phyloP scores from a whole-genome alignment of 1,140 invertebrate genomes.

The Monochamus saltuarius region DNA sequence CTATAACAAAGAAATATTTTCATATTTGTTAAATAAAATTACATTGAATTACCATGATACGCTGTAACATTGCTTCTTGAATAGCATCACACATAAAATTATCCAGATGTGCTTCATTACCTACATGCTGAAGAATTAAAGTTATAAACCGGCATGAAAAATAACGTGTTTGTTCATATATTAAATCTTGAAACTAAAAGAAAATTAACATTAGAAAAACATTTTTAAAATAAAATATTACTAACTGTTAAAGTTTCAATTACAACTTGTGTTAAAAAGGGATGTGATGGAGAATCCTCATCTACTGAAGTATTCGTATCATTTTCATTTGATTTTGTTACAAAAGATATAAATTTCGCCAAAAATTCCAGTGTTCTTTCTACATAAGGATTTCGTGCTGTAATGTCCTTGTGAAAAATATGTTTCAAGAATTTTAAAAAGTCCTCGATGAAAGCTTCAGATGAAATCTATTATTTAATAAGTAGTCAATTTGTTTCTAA shows the following conservation, averaged over 20 bases:
- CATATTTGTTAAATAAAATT: conserved; percentile 8
- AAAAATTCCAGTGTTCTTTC: conserved; percentile 28
- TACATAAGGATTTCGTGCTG: conserved; percentile 20
- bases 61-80: conserved; percentile 61
- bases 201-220: conserved; percentile 10
- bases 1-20: conserved; percentile 44
- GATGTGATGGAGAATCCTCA: conserved; percentile 8
- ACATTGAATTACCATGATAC: conserved; percentile 23
- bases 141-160: conserved; percentile 64
- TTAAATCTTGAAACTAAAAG: conserved; percentile 50
- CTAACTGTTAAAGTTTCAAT: conserved; percentile 22
- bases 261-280: conserved; percentile 29
- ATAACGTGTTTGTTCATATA: conserved; percentile 56
- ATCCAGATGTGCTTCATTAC: conserved; percentile 63
- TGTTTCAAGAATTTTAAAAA: conserved; percentile 6
- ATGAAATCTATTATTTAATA: conserved; percentile 4
- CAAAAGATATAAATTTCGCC: conserved; percentile 25
- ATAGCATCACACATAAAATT: conserved; percentile 63
- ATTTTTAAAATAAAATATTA: background rate
- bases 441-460: conserved; percentile 5
- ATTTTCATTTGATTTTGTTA: conserved; percentile 12
- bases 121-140: conserved; percentile 62
- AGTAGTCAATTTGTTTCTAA: background rate
- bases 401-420: background rate
- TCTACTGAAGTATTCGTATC: conserved; percentile 12